These are phyloP conservation scores for Xylocopa sonorina DNA, from an alignment of 1,140 invertebrate genomes.

Conservation along the genomic window DNA sequence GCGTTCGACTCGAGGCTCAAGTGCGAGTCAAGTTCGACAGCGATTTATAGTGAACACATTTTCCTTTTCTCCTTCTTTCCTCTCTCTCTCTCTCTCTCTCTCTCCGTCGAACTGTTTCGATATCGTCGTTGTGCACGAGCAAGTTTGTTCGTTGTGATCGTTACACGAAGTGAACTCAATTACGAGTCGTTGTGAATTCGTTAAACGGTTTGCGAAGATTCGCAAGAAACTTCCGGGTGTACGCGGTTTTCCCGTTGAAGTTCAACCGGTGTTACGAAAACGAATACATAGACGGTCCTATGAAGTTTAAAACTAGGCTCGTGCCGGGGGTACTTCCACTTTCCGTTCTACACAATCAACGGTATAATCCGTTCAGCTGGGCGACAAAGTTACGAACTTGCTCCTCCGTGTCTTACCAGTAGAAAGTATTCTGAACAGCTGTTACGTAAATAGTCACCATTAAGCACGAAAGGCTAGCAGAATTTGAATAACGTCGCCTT, in stretches of 20 bases:
- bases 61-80: too few relatives aligned
- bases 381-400: conserved; percentile 60
- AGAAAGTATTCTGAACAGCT: conserved; percentile 50
- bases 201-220: background rate
- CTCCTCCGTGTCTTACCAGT: conserved; percentile 18
- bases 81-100: too few relatives aligned
- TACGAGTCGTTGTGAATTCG: background rate
- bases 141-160: background rate
- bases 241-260: background rate
- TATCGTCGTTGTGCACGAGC: too few relatives aligned
- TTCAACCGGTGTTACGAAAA: conserved; percentile 13
- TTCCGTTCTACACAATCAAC: conserved; percentile 55
- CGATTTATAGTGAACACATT: too few relatives aligned
- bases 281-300: conserved; percentile 23
- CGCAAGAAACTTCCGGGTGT: background rate
- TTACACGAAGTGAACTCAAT: too few relatives aligned
- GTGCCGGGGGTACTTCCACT: conserved; percentile 26
- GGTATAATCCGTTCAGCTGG: conserved; percentile 63
- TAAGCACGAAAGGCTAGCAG: background rate
- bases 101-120: too few relatives aligned
- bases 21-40: too few relatives aligned
- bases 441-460: conserved; percentile 49
- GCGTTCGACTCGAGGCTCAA: too few relatives aligned
- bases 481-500: background rate
- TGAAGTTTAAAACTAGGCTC: conserved; percentile 55